A percentile compares a stretch with the other conserved stretches of the same genome.
These are phyloP conservation scores for Panagrolaimus sp. DNA, from an alignment of 1,140 invertebrate species.

Conservation along the genomic window DNA sequence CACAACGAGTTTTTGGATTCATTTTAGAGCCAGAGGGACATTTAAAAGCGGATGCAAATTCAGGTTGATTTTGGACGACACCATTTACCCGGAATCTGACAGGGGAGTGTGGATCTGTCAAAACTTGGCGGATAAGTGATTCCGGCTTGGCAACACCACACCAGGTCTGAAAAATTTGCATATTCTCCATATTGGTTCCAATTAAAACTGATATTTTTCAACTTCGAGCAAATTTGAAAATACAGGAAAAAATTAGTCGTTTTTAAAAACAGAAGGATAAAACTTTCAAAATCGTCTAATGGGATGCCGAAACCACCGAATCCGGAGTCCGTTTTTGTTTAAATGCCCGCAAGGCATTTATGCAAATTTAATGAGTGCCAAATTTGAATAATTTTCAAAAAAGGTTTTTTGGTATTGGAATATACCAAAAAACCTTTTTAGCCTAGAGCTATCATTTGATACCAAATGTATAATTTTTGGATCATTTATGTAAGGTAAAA, in stretches of 20 bases:
- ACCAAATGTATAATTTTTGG: too few relatives aligned
- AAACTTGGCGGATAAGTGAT: constrained; percentile 41
- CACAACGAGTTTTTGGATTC: constrained; percentile 39
- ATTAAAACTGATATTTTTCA: background rate
- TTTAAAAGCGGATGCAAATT: constrained; percentile 48
- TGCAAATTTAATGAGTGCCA: too few relatives aligned
- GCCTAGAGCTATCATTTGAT: too few relatives aligned
- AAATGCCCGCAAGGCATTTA: too few relatives aligned
- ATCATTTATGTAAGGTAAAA: too few relatives aligned
- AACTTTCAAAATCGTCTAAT: background rate
- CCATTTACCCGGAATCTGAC: constrained; percentile 49
- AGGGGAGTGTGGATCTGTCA: constrained; percentile 47
- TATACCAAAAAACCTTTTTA: too few relatives aligned
- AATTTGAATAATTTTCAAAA: too few relatives aligned
- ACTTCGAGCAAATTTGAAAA: background rate
- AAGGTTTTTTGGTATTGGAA: too few relatives aligned
- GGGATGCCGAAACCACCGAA: too few relatives aligned
- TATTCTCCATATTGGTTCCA: background rate
- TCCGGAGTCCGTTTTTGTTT: too few relatives aligned
- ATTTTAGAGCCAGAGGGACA: constrained; percentile 37
- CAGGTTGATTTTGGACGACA: constrained; percentile 46
- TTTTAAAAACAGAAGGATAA: too few relatives aligned
- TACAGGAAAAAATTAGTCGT: constrained; percentile 16
- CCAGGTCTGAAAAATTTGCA: constrained; percentile 31
- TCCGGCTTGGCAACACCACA: constrained; percentile 48